phyloP scores from a whole-genome alignment of 2,797 vertebrate species.

The Falco rusticolus region DNA sequence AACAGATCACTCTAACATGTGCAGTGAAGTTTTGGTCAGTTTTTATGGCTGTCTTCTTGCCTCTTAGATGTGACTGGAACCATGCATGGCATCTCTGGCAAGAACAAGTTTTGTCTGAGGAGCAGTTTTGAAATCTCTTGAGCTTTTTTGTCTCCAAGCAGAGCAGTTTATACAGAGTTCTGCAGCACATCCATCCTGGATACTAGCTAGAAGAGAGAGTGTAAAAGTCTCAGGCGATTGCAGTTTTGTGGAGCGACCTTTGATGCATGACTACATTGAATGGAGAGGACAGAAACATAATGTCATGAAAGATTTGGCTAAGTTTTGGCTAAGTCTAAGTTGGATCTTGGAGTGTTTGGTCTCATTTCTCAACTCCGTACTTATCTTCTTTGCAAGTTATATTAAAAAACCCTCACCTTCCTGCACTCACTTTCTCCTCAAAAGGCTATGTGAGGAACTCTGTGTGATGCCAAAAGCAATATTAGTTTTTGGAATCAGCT shows the following conservation, averaged over 20 bases:
- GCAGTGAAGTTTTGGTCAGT: background rate
- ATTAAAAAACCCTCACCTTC: background rate
- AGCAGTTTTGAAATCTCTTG: background rate
- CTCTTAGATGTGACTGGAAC: background rate
- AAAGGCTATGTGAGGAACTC: conserved; percentile 33
- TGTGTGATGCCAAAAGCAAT: conserved; percentile 50
- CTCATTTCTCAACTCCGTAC: background rate
- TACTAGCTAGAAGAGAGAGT: background rate
- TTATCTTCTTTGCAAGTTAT: background rate
- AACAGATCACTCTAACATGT: background rate
- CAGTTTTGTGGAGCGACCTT: background rate
- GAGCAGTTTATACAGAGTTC: background rate
- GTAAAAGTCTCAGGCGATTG: background rate
- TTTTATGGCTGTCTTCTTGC: background rate
- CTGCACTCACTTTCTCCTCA: conserved; percentile 31
- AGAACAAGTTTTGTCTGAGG: background rate
- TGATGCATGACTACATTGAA: background rate
- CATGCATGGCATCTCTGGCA: background rate
- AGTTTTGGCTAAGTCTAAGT: background rate
- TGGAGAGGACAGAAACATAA: background rate
- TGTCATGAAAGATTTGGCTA: background rate
- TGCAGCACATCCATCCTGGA: background rate
- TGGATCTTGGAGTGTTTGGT: background rate
- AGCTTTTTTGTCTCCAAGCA: background rate
- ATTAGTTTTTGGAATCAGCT: conserved; percentile 62